Conservation (phyloP, 2,797 vertebrate species). For the Amphiprion clarkii region DNA sequence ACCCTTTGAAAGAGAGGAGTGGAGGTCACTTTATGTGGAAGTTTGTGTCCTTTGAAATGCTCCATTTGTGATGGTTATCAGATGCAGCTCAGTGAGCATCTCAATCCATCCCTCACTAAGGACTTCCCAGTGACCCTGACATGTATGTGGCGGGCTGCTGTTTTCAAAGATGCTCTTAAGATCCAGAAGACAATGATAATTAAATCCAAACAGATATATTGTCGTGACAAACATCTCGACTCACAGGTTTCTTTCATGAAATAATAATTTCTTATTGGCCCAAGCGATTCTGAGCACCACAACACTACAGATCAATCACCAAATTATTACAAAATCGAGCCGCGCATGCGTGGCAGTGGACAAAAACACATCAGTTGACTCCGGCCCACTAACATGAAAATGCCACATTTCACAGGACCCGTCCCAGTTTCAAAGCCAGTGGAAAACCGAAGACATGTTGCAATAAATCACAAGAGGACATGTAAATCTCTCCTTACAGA, state of each 20-base stretch:
- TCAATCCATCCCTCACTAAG: constrained; percentile 61
- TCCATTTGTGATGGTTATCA: constrained; percentile 79
- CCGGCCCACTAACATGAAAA: constrained; percentile 45
- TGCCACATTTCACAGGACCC: constrained; percentile 56
- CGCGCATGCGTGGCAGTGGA: constrained; percentile 16
- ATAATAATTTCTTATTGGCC: constrained; percentile 2
- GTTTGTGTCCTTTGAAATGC: constrained; percentile 84
- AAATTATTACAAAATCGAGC: constrained; percentile 30
- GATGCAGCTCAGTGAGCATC: constrained; percentile 72
- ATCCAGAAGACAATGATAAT: constrained; percentile 18
- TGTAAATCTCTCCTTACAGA: constrained; percentile 78
- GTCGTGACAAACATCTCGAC: neutral
- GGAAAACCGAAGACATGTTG: constrained; percentile 70
- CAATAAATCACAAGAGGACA: constrained; percentile 76
- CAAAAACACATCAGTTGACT: constrained; percentile 16
- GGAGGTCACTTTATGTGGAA: constrained; percentile 71
- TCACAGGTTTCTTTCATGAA: constrained; percentile 2
- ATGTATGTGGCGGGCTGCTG: constrained; percentile 15
- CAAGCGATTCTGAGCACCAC: constrained; percentile 8
- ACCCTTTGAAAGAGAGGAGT: constrained; percentile 74
- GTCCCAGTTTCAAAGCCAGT: constrained; percentile 59
- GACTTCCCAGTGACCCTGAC: constrained; percentile 56
- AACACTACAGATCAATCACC: constrained; percentile 32
- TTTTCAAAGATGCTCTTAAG: constrained; percentile 6
- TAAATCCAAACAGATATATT: neutral